Percentiles rank a stretch among this genome's conserved stretches.
Evolutionary conservation across 35 echinoderm and acorn worm species (phyloP).

Genomic region (Heliocidaris erythrogramma): DNA sequence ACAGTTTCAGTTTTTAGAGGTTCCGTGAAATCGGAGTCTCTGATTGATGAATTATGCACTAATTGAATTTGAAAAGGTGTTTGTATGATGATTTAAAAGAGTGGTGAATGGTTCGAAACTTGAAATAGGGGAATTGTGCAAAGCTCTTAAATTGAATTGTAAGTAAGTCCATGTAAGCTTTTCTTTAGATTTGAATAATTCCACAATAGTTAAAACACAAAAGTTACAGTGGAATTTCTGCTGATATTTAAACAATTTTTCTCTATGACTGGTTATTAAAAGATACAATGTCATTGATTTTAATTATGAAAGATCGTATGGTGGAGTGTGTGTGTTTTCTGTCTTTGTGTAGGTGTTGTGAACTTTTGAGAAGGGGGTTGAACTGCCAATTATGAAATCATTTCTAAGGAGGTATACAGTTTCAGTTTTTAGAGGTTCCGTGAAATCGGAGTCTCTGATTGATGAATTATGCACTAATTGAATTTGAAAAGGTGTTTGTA

Average conservation of each 20-base stretch:
- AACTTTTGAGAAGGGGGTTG: neutral
- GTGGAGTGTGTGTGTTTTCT: neutral
- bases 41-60: conserved; percentile 4
- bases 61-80: conserved; percentile 13
- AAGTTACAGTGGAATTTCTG: too few species aligned
- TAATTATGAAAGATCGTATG: neutral
- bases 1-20: neutral
- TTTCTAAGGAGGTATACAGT: neutral
- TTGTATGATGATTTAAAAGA: neutral
- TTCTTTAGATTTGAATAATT: too few species aligned
- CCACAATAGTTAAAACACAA: too few species aligned
- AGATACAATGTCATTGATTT: too few species aligned
- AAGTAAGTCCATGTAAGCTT: too few species aligned
- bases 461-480: conserved; percentile 4
- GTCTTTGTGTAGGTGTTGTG: neutral
- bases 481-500: neutral
- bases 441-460: neutral
- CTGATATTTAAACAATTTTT: too few species aligned
- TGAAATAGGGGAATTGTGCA: neutral
- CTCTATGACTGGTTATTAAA: too few species aligned
- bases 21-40: neutral
- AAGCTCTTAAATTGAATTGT: too few species aligned
- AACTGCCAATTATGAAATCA: conserved; percentile 19
- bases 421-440: neutral
- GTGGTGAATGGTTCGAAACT: neutral